phyloP scores from a whole-genome alignment of 2,113 vertebrate genomes.

The Etheostoma cragini region DNA sequence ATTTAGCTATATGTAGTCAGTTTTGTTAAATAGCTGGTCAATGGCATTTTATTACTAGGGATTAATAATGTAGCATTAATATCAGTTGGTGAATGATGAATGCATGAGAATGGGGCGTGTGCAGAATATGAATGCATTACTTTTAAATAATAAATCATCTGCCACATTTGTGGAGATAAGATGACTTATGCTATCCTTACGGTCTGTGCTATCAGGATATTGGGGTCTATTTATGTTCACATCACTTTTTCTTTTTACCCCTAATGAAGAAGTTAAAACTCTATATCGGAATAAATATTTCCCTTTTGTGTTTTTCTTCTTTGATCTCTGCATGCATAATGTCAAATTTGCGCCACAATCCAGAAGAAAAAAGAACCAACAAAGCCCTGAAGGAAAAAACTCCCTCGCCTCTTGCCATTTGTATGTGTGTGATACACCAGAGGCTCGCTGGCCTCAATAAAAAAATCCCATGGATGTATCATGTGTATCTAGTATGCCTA shows the following conservation, averaged over 20 bases:
- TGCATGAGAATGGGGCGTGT: constrained; percentile 25
- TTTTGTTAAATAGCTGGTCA: not conserved
- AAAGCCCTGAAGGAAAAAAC: not conserved
- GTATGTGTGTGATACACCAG: constrained; percentile 30
- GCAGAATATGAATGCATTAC: constrained; percentile 61
- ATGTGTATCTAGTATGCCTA: constrained; percentile 28
- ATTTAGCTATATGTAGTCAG: not conserved
- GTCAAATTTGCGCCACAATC: constrained; percentile 23
- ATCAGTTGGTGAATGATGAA: constrained; percentile 26
- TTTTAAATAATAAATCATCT: constrained; percentile 64
- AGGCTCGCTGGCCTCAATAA: constrained; percentile 24
- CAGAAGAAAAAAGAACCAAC: constrained; percentile 11
- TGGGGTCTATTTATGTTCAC: not conserved
- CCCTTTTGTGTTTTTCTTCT: constrained; percentile 3
- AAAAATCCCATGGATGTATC: constrained; percentile 30
- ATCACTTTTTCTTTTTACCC: not conserved
- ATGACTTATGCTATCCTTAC: constrained; percentile 13
- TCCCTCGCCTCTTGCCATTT: constrained; percentile 2
- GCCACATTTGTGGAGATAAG: constrained; percentile 41
- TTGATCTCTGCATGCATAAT: constrained; percentile 36
- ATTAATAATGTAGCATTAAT: constrained; percentile 13
- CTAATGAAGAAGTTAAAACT: constrained; percentile 10
- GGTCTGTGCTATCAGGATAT: constrained; percentile 9
- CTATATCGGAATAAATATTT: constrained; percentile 36
- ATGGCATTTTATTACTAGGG: not conserved